Base-by-base conservation (phyloP, 2,888 invertebrate genomes). In the Ethmia dodecea region DNA sequence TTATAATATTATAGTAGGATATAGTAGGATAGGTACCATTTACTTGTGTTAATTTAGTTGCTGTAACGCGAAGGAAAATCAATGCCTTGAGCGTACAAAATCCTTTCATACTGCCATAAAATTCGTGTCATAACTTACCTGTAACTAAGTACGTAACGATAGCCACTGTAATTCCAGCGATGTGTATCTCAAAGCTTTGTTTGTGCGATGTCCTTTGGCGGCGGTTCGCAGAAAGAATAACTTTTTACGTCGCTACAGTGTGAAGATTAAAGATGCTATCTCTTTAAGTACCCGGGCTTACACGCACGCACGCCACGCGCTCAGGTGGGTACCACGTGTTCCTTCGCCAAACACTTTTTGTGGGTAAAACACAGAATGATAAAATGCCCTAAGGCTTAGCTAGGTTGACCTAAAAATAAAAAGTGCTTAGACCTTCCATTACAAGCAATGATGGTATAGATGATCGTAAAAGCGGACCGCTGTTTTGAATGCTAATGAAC, bases 251-350 rank as follows among this genome's bases (percentile, higher is more conserved):
- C n/a, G n/a, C 16, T 13, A 14, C 32, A 24, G 24, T 29, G 34
- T 26, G 53, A 50, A 60, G 61, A 66, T 63, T 59, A 58, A 59
- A 60, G 61, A 62, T 65, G 49, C 43, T 62, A 66, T 65, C 60
- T 47, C 44, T 38, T 38, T 38, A 42, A 44, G 42, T 27, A 27
- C 18, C 18, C 28, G 43, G 41, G 35, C 45, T 46, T 33, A 40
- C 48, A 47, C 47, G 49, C 56, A 58, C 57, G 60, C 62, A 61
- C 56, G 55, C 54, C 46, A 52, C 45, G 18, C 18, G 5, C 18
- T 18, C 13, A n/a, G 6, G 11, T 12, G 13, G 25, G 25, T 22
- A 43, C 35, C 47, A n/a, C n/a, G n/a, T n/a, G 46, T 40, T 43
- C 38, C 47, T 47, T 40, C 44, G 38, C 42, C 46, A 38, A 42